Conservation (phyloP, 2,113 vertebrate genomes). For the Xiphophorus maculatus region DNA sequence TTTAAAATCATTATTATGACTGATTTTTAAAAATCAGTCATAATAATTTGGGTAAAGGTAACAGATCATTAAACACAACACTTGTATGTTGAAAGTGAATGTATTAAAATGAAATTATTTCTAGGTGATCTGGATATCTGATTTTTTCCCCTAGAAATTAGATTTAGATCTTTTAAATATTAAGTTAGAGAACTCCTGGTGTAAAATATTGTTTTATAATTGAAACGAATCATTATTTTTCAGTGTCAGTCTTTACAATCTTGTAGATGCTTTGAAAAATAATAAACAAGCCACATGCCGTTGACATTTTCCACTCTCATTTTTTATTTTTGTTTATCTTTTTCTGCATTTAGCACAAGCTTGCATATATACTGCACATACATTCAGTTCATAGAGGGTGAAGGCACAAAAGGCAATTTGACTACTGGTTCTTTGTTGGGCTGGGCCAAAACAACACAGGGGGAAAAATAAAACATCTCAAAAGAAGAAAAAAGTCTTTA, state of each 20-base stretch:
- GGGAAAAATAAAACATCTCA: slow-evolving; percentile 40
- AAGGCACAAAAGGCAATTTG: slow-evolving; percentile 96
- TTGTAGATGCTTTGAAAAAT: background rate
- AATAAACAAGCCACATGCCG: slow-evolving; percentile 22
- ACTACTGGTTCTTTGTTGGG: slow-evolving; percentile 85
- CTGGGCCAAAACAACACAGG: slow-evolving; percentile 64
- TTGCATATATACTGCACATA: slow-evolving; percentile 99
- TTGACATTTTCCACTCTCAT: slow-evolving; percentile 25
- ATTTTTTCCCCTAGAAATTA: background rate
- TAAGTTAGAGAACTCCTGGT: background rate
- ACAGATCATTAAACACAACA: no score
- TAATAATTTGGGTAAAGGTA: no score
- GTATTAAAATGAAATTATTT: background rate
- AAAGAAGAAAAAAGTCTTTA: slow-evolving; percentile 51
- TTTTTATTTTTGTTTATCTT: slow-evolving; percentile 83
- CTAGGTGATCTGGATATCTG: background rate
- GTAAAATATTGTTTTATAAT: background rate
- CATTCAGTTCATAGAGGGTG: slow-evolving; percentile 98
- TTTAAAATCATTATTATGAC: no score
- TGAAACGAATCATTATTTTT: background rate
- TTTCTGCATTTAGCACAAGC: slow-evolving; percentile 99
- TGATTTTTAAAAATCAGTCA: no score
- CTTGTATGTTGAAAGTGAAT: background rate
- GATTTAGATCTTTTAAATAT: background rate
- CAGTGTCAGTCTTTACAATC: background rate